phyloP scores from a whole-genome alignment of 2,113 vertebrate species.

The Lonchura striata region DNA sequence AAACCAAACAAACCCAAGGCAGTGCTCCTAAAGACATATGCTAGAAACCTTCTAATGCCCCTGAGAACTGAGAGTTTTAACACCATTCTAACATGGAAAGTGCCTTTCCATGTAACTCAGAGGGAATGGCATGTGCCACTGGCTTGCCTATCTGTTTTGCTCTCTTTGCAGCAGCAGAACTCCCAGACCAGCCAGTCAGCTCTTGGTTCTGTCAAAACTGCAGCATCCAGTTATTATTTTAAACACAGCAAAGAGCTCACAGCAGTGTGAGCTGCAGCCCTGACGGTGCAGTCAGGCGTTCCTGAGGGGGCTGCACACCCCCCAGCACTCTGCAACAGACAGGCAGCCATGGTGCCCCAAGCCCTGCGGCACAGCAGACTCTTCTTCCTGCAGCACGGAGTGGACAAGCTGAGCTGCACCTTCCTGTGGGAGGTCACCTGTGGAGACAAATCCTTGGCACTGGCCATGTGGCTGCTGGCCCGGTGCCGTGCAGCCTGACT shows the following conservation, averaged over 20 bases:
- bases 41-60: background rate
- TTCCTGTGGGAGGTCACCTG: fast-evolving
- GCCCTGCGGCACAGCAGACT: background rate
- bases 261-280: background rate
- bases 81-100: background rate
- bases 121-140: background rate
- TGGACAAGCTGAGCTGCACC: background rate
- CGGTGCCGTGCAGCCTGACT: fast-evolving
- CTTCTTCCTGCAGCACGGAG: fast-evolving
- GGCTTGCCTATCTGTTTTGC: background rate
- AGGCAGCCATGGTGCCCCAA: fast-evolving
- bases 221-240: background rate
- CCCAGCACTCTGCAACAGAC: fast-evolving
- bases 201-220: background rate
- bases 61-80: background rate
- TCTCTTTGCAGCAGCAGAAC: background rate
- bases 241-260: background rate
- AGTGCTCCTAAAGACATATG: background rate
- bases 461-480: background rate
- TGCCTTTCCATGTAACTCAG: background rate
- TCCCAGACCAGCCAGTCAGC: background rate
- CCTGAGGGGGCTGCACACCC: background rate
- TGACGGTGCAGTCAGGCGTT: fast-evolving
- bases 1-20: background rate
- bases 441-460: fast-evolving